A percentile compares a stretch with the other conserved stretches of the same genome.
These are phyloP conservation scores for Acridotheres tristis DNA, from an alignment of 2,797 vertebrate species.

Conservation along the genomic window DNA sequence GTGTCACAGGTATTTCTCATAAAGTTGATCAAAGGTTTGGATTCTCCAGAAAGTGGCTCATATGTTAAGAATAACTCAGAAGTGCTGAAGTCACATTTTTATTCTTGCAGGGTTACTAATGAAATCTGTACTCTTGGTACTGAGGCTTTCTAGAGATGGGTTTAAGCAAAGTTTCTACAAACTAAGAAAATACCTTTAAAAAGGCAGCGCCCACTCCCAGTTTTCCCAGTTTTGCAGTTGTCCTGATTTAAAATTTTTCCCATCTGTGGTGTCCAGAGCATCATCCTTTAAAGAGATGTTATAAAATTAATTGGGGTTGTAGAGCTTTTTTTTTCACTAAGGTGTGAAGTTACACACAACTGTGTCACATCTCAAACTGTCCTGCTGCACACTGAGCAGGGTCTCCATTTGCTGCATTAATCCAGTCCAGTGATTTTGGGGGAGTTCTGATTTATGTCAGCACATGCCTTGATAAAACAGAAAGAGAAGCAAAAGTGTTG, in stretches of 20 bases:
- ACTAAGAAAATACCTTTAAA: neutral
- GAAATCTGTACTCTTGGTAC: neutral
- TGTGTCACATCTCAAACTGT: neutral
- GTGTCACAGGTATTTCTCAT: conserved; percentile 59
- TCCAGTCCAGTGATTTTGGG: neutral
- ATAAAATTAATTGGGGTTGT: neutral
- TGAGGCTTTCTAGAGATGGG: neutral
- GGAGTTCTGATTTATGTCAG: neutral
- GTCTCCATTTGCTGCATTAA: neutral
- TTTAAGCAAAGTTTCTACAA: conserved; percentile 17
- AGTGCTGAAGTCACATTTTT: conserved; percentile 45
- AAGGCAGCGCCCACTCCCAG: neutral
- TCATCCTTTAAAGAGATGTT: neutral
- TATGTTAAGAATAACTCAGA: conserved; percentile 53
- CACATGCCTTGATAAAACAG: neutral
- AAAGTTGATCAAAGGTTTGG: conserved; percentile 56
- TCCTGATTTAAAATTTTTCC: neutral
- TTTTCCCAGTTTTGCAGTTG: neutral
- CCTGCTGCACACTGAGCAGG: neutral
- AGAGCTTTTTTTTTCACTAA: neutral
- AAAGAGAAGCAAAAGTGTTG: neutral
- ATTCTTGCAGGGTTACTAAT: neutral
- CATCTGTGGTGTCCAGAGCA: neutral
- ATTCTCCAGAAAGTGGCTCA: conserved; percentile 31
- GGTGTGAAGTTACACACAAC: neutral